Conservation (phyloP, 2,113 vertebrate species). For the Hemiscyllium ocellatum region DNA sequence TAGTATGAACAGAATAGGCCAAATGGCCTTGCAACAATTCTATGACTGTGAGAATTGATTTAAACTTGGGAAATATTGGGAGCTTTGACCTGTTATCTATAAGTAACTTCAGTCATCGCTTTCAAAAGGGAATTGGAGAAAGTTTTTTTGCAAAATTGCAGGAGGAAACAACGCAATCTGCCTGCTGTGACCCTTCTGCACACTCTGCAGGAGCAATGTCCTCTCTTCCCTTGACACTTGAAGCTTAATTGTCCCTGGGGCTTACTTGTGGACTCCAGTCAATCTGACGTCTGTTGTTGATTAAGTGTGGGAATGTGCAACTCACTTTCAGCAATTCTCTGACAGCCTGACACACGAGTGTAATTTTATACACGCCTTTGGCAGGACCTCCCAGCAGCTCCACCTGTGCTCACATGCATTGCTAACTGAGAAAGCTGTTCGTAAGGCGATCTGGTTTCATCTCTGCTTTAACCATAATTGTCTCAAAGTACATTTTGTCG, state of each 20-base stretch:
- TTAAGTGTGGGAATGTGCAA: neutral
- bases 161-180: neutral
- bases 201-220: neutral
- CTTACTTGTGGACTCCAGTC: neutral
- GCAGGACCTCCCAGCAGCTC: neutral
- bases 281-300: neutral
- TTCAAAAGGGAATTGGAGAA: neutral
- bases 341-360: neutral
- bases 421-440: neutral
- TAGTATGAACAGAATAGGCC: no score
- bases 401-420: neutral
- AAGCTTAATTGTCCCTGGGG: neutral
- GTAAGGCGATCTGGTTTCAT: neutral
- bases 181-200: neutral
- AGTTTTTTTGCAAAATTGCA: neutral
- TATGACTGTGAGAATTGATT: neutral
- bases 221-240: neutral
- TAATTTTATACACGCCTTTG: neutral
- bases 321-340: neutral
- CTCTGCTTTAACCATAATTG: neutral
- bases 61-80: neutral
- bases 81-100: neutral
- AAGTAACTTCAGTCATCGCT: neutral
- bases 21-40: no score
- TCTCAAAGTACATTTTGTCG: neutral